A percentile compares a stretch with the other conserved stretches of the same genome.
These are phyloP conservation scores for Elysia crispata DNA, from an alignment of 2,888 invertebrate species.

Conservation along the genomic window DNA sequence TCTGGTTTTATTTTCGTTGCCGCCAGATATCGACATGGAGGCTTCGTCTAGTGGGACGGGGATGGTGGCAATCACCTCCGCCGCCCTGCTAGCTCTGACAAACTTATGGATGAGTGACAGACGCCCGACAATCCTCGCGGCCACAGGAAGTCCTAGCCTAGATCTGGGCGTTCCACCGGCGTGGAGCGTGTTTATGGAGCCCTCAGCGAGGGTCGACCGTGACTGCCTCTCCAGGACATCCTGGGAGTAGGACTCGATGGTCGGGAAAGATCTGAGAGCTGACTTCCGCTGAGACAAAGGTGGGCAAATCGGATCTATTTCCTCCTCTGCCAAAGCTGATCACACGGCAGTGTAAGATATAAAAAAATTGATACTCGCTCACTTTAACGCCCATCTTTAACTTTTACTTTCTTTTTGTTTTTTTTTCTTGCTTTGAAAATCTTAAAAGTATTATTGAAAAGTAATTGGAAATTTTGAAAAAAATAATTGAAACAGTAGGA, in stretches of 20 bases:
- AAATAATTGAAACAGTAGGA: too few relatives aligned
- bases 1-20: too few relatives aligned
- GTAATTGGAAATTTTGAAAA: too few relatives aligned
- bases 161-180: not conserved
- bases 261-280: conserved; percentile 46
- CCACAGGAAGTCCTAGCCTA: conserved; percentile 34
- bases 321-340: not conserved
- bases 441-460: too few relatives aligned
- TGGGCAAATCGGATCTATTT: conserved; percentile 30
- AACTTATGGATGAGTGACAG: conserved; percentile 20
- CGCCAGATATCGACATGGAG: too few relatives aligned
- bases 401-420: too few relatives aligned
- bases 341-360: not conserved
- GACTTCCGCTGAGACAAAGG: conserved; percentile 37
- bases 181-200: too few relatives aligned
- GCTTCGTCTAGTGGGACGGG: too few relatives aligned
- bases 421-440: too few relatives aligned
- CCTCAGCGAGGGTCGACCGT: conserved; percentile 7
- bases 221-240: conserved; percentile 36
- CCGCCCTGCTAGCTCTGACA: conserved; percentile 2
- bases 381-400: too few relatives aligned
- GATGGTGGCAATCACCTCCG: too few relatives aligned
- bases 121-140: conserved; percentile 32
- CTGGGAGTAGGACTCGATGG: conserved; percentile 35
- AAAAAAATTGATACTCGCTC: not conserved